These are phyloP conservation scores for Slavum lentiscoides DNA, from an alignment of 2,888 invertebrate species.

Conservation along the genomic window DNA sequence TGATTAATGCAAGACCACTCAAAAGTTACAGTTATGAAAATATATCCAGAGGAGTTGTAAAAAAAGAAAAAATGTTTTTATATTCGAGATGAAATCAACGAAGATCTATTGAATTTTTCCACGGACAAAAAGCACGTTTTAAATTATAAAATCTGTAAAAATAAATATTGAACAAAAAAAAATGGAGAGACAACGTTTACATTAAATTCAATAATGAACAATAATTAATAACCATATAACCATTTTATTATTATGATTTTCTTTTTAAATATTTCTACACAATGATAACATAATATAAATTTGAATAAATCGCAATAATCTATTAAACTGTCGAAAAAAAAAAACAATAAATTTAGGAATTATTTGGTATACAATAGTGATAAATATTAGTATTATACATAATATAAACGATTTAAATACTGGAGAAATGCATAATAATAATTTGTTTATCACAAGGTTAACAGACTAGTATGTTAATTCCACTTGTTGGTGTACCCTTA, in stretches of 20 bases:
- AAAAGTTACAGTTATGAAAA: too few relatives aligned
- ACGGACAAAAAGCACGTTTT: too few relatives aligned
- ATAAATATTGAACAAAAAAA: background rate
- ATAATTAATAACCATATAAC: constrained; percentile 13
- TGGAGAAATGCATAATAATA: constrained; percentile 18
- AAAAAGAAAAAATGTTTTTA: too few relatives aligned
- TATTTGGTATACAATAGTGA: constrained; percentile 4
- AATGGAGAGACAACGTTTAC: background rate
- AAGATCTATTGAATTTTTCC: too few relatives aligned
- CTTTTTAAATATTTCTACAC: constrained; percentile 19
- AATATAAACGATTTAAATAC: constrained; percentile 19
- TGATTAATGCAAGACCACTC: too few relatives aligned
- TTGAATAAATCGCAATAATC: constrained; percentile 27
- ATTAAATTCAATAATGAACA: background rate
- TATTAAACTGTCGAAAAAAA: background rate
- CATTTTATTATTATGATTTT: constrained; percentile 12
- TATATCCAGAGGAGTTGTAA: too few relatives aligned
- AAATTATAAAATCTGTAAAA: too few relatives aligned
- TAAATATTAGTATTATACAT: background rate
- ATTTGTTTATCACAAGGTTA: constrained; percentile 50
- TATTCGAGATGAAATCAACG: too few relatives aligned
- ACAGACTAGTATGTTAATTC: constrained; percentile 52
- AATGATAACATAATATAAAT: constrained; percentile 17
- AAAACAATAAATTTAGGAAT: constrained; percentile 10
- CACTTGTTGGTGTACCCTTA: constrained; percentile 40